These are phyloP conservation scores for Pristionchus exspectatus DNA, from an alignment of 2,888 invertebrate genomes.

Conservation along the genomic window DNA sequence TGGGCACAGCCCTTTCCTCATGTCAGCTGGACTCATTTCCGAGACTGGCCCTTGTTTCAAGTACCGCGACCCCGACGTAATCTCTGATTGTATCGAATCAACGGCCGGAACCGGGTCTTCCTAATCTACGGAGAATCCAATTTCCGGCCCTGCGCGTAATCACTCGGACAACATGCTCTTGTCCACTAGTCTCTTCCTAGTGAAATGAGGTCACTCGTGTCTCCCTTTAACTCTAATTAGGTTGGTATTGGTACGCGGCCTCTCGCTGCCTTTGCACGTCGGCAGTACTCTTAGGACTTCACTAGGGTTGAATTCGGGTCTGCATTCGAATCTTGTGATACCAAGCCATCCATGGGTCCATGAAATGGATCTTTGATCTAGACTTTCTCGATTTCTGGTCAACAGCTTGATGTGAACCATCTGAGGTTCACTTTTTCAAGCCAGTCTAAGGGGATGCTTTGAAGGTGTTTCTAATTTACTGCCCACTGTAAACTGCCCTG, in stretches of 20 bases:
- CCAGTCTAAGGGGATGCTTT: not conserved
- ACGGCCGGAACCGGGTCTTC: constrained; percentile 4
- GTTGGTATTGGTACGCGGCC: not conserved
- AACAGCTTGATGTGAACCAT: not conserved
- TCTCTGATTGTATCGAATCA: not conserved
- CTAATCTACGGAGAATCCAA: not conserved
- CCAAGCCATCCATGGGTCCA: too few species aligned
- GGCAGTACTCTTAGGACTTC: not conserved
- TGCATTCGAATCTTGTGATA: not conserved
- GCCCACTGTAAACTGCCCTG: not conserved
- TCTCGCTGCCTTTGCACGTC: not conserved
- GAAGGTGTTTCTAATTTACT: not conserved
- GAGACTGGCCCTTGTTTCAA: not conserved
- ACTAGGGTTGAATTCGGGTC: not conserved
- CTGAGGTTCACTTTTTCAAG: not conserved
- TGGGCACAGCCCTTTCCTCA: not conserved
- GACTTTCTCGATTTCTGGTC: not conserved
- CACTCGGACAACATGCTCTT: not conserved
- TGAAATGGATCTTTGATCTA: not conserved
- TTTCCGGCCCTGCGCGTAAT: not conserved
- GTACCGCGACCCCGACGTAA: not conserved
- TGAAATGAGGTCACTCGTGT: not conserved
- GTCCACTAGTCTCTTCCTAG: not conserved
- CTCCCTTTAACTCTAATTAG: constrained; percentile 8
- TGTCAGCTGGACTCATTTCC: constrained; percentile 13